These are phyloP conservation scores for Rachycentron canadum DNA, from an alignment of 2,797 vertebrate species.

Conservation along the genomic window DNA sequence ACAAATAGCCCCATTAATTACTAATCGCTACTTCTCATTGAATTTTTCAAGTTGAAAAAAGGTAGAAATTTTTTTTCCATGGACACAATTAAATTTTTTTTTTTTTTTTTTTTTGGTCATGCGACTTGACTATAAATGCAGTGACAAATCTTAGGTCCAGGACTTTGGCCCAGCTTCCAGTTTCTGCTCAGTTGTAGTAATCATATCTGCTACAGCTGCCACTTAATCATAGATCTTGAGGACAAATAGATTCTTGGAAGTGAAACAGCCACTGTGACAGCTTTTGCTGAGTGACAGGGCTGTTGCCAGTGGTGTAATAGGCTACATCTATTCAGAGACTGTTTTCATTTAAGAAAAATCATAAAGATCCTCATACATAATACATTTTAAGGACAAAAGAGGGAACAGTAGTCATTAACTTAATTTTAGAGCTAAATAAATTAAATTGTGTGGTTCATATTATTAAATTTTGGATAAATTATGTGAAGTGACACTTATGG, in stretches of 20 bases:
- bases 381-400: neutral
- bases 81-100: neutral
- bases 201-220: slow-evolving; percentile 83
- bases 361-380: neutral
- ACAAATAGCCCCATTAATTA: too few relatives aligned
- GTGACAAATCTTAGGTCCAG: slow-evolving; percentile 14
- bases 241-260: slow-evolving; percentile 75
- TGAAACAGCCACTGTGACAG: slow-evolving; percentile 56
- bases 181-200: slow-evolving; percentile 73
- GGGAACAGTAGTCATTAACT: neutral
- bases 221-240: slow-evolving; percentile 68
- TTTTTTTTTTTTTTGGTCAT: neutral
- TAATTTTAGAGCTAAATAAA: neutral
- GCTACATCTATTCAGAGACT: slow-evolving; percentile 11
- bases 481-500: slow-evolving; percentile 5
- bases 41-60: neutral
- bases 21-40: neutral
- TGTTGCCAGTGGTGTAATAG: slow-evolving; percentile 30
- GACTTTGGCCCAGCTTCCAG: slow-evolving; percentile 40
- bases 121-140: slow-evolving; percentile 22
- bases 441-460: neutral
- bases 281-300: slow-evolving; percentile 65
- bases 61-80: too few relatives aligned
- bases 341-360: slow-evolving; percentile 3
- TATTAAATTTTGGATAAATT: neutral